Conservation (phyloP, 2,888 invertebrate genomes). For the Spialia ferax region DNA sequence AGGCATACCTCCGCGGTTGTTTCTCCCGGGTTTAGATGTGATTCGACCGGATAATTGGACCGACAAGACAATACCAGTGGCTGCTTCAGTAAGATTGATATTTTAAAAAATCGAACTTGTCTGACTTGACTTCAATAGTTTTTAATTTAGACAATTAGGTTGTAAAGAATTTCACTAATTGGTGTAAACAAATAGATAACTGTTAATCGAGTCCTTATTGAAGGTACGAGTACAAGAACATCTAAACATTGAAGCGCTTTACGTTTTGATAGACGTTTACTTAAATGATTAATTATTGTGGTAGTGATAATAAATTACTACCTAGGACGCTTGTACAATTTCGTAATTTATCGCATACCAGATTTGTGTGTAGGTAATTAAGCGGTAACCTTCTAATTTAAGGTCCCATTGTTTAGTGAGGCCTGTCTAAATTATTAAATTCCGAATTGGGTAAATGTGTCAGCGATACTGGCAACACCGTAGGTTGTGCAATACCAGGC, state of each 20-base stretch:
- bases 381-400: constrained; percentile 63
- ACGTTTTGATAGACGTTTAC: constrained; percentile 12
- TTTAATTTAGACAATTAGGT: too few relatives aligned
- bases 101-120: not conserved
- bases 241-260: not conserved
- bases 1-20: constrained; percentile 53
- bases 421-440: constrained; percentile 70
- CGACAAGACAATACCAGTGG: constrained; percentile 20
- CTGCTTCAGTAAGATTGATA: not conserved
- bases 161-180: too few relatives aligned
- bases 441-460: constrained; percentile 77
- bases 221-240: not conserved
- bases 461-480: constrained; percentile 60
- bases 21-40: constrained; percentile 45
- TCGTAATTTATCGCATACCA: constrained; percentile 41
- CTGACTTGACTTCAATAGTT: not conserved
- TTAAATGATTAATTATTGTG: constrained; percentile 32
- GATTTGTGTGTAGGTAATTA: constrained; percentile 38
- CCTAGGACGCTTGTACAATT: constrained; percentile 33
- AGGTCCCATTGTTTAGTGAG: constrained; percentile 75
- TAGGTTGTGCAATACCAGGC: constrained; percentile 61
- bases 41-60: constrained; percentile 36
- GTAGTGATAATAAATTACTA: constrained; percentile 33
- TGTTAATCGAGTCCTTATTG: not conserved
- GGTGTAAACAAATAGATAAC: not conserved